Base-by-base conservation (phyloP, 2,113 vertebrate genomes). In the Atractosteus spatula region DNA sequence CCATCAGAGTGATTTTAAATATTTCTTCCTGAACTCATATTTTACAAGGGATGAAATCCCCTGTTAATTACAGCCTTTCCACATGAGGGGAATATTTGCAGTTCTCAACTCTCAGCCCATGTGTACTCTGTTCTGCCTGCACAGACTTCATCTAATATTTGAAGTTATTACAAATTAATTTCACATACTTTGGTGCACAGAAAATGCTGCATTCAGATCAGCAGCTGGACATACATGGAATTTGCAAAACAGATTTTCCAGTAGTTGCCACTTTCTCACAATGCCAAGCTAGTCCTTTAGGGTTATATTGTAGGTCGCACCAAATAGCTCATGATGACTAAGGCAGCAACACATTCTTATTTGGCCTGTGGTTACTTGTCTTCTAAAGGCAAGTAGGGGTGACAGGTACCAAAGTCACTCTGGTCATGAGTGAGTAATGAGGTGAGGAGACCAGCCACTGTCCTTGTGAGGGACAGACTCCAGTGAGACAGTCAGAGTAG, bases 21-120 rank as follows among this genome's bases (percentile, higher is more conserved):
- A 71, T 79, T 70, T 47, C 56, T 41, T 79, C 73, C 68, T 71
- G 71, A 83, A 82, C 90, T 92, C 91, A 90, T 90, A 89, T 88
- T 91, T 91, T 87, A 90, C 89, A 91, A 91, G 91, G 88, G 83
- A 86, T 89, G 89, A 91, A 90, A 91, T 90, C 91, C 87, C 84
- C 85, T 88, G 89, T 88, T 92, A 91, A 92, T 91, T 91, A 86
- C 87, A 83, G 82, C 83, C 90, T 89, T 91, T 89, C 89, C 89
- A 91, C 89, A 88, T 88, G 88, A 89, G 86, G 84, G 85, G 90
- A 89, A 90, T 88, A 91, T 91, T 91, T 90, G 86, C 87, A 82
- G 85, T 89, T 88, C 86, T 90, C 85, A 88, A 90, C 90, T 90
- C 89, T 84, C 86, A 76, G 80, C 76, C 88, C 84, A 83, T 90